A percentile compares a stretch with the other conserved stretches of the same genome.
phyloP scores from a whole-genome alignment of 2,113 vertebrate genomes.

The Galeopterus variegatus region DNA sequence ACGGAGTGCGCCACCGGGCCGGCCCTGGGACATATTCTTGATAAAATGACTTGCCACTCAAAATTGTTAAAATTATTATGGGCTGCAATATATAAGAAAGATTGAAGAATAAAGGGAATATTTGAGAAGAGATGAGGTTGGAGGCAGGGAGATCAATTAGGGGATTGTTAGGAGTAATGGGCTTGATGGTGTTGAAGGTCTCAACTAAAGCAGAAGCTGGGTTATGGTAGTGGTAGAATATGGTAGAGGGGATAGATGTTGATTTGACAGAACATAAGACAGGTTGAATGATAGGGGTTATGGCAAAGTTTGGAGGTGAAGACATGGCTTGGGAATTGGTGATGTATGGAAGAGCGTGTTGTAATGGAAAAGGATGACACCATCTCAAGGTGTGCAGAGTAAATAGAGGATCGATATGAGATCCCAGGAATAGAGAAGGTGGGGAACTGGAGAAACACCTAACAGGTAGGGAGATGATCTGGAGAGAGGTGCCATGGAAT shows the following conservation, averaged over 20 bases:
- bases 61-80: conserved; percentile 43
- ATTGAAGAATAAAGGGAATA: background rate
- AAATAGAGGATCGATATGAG: background rate
- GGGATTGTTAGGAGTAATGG: background rate
- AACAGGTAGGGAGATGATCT: background rate
- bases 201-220: background rate
- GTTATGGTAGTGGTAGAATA: background rate
- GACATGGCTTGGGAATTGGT: background rate
- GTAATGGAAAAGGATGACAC: background rate
- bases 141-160: background rate
- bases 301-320: conserved; percentile 31
- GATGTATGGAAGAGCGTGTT: background rate
- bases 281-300: background rate
- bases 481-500: background rate
- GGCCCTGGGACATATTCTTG: background rate
- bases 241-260: background rate
- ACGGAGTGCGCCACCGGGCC: no score
- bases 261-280: background rate
- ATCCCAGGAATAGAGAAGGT: background rate
- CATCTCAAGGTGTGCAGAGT: background rate
- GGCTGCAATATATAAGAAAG: background rate
- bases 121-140: conserved; percentile 18
- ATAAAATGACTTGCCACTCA: conserved; percentile 38
- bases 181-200: background rate
- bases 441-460: background rate